These are phyloP conservation scores for Papilio xuthus DNA, from an alignment of 1,140 invertebrate species.

Conservation along the genomic window DNA sequence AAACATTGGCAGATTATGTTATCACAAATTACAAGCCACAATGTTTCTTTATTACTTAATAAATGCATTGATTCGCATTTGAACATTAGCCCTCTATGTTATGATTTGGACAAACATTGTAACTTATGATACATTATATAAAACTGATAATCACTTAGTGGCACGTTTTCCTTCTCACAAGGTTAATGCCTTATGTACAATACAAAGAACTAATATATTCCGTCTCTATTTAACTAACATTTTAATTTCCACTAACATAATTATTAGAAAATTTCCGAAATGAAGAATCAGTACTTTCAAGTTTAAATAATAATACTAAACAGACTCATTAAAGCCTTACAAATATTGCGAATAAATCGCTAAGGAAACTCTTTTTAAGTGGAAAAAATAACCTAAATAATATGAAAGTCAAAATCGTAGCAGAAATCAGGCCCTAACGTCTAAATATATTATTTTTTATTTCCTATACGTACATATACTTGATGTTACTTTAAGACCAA, in stretches of 20 bases:
- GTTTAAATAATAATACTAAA: too few relatives aligned
- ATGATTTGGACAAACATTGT: background rate
- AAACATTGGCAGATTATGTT: conserved; percentile 2
- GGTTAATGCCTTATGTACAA: background rate
- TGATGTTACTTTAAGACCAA: background rate
- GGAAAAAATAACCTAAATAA: background rate
- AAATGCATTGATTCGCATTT: background rate
- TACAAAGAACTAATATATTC: background rate
- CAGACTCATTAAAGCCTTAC: too few relatives aligned
- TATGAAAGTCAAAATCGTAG: background rate
- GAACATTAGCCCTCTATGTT: background rate
- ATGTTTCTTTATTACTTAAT: background rate
- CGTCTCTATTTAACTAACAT: background rate
- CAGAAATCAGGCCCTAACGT: background rate
- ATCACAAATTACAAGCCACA: background rate
- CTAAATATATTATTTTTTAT: background rate
- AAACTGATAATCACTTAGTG: background rate
- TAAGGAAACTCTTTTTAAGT: background rate
- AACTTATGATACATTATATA: background rate
- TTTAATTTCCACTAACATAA: background rate
- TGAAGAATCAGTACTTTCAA: background rate
- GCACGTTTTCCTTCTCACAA: background rate
- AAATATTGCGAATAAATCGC: too few relatives aligned
- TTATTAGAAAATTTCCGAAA: background rate
- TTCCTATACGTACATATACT: background rate